Conservation (phyloP, 2,888 invertebrate species). For the Andrena bucephala region DNA sequence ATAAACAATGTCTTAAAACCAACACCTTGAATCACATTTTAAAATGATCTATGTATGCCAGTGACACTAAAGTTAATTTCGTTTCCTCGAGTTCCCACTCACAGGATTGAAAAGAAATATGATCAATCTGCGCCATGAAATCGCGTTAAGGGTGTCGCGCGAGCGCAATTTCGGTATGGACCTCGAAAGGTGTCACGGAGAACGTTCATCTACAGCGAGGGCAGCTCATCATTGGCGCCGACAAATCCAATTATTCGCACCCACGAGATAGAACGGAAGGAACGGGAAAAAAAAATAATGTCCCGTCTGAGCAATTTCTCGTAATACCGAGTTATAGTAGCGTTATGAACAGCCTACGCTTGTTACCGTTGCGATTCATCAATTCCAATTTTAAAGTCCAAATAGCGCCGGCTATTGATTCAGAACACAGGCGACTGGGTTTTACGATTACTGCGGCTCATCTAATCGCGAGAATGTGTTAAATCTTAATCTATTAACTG, state of each 20-base stretch:
- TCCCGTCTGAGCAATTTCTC: conserved; percentile 37
- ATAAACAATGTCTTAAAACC: too few relatives aligned
- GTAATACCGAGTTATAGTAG: conserved; percentile 46
- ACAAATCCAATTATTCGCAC: conserved; percentile 46
- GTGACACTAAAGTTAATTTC: too few relatives aligned
- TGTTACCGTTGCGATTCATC: conserved; percentile 31
- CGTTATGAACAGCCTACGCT: conserved; percentile 29
- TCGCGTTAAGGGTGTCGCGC: conserved; percentile 8
- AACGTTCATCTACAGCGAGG: conserved; percentile 8
- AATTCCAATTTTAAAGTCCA: conserved; percentile 24
- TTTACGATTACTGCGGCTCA: neutral
- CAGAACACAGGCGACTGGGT: neutral
- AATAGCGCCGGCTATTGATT: conserved; percentile 2
- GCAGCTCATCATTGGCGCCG: conserved; percentile 21
- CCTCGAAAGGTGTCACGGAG: conserved; percentile 24
- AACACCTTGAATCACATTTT: too few relatives aligned
- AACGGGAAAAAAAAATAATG: conserved; percentile 28
- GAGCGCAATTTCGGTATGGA: conserved; percentile 15
- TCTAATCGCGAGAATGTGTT: neutral
- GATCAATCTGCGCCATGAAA: conserved; percentile 1
- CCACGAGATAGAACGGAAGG: conserved; percentile 9
- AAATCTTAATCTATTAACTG: too few relatives aligned
- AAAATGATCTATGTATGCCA: too few relatives aligned
- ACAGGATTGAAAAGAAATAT: too few relatives aligned
- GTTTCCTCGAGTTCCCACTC: too few relatives aligned